Conservation (phyloP, 2,113 vertebrate species). For the Sturnira hondurensis region DNA sequence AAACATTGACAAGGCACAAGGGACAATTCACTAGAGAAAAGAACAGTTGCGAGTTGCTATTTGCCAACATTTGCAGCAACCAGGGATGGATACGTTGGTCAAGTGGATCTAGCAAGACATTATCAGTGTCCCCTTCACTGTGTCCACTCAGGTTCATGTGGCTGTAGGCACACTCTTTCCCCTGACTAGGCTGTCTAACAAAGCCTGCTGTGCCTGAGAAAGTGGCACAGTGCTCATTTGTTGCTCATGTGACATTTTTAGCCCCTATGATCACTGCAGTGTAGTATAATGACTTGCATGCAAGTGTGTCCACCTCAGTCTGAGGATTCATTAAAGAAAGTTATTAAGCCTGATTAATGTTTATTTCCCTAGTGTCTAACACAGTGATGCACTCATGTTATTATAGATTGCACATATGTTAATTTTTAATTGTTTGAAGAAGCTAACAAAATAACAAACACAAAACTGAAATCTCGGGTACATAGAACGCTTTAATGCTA, state of each 20-base stretch:
- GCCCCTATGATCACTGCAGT: neutral
- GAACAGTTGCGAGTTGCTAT: neutral
- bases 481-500: neutral
- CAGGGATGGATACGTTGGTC: rapidly evolving
- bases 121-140: neutral
- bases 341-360: constrained; percentile 7
- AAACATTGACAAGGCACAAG: neutral
- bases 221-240: rapidly evolving
- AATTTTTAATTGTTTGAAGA: neutral
- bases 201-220: neutral
- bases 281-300: neutral
- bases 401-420: neutral
- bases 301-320: neutral
- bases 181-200: neutral
- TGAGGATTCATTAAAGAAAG: neutral
- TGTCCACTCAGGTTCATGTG: neutral
- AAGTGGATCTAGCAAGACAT: neutral
- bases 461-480: neutral
- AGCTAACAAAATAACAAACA: neutral
- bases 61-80: neutral
- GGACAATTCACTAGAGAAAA: neutral
- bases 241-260: neutral
- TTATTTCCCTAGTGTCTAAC: neutral
- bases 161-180: neutral
- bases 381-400: neutral